Evolutionary conservation across 2,113 vertebrate species (phyloP).

Genomic region (Ancistrus triradiatus): DNA sequence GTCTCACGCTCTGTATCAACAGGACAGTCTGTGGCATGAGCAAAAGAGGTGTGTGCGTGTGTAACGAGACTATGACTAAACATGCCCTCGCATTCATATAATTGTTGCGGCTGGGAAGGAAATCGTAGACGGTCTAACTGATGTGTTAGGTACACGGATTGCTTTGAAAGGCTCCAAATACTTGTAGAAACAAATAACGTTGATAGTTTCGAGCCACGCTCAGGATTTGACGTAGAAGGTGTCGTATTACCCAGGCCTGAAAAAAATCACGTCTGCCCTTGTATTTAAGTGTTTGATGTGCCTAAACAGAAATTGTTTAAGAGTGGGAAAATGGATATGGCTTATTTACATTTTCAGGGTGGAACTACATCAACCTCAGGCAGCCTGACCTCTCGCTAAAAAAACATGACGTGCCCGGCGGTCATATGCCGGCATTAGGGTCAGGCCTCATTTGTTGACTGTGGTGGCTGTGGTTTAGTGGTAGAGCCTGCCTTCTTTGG

Average conservation of each 20-base stretch:
- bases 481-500: constrained; percentile 17
- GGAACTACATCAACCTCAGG: not conserved
- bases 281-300: not conserved
- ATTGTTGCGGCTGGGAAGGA: no score
- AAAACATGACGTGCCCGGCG: not conserved
- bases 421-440: not conserved
- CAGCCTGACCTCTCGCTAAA: not conserved
- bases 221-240: not conserved
- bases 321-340: constrained; percentile 6
- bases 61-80: constrained; percentile 52
- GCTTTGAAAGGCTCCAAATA: no score
- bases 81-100: not conserved
- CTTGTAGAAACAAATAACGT: no score
- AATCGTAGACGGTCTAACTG: no score
- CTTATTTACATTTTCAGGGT: constrained; percentile 6
- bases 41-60: constrained; percentile 39
- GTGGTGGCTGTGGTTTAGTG: not conserved
- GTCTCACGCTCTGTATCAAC: constrained; percentile 14
- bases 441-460: constrained; percentile 28
- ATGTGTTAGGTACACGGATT: no score
- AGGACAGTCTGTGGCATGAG: constrained; percentile 35
- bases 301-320: not conserved
- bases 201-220: no score
- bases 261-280: no score
- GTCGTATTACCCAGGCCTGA: not conserved